Evolutionary conservation across 2,113 vertebrate genomes (phyloP).

Genomic region (Rhagologus leucostigma): DNA sequence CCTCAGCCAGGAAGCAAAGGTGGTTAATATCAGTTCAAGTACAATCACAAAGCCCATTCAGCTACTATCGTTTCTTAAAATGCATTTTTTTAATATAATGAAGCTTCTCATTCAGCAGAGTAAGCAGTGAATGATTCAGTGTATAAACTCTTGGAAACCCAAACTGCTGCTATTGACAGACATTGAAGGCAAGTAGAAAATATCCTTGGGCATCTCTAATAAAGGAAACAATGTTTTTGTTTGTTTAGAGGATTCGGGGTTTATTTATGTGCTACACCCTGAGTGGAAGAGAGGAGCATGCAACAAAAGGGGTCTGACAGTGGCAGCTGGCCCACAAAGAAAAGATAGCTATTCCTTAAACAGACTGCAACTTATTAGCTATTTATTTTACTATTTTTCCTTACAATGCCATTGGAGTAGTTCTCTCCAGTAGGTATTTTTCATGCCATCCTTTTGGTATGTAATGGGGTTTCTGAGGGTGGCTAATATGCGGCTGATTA

Average conservation of each 20-base stretch:
- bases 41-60: background rate
- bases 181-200: background rate
- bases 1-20: background rate
- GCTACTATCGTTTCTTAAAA: background rate
- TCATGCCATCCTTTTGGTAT: background rate
- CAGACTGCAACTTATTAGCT: background rate
- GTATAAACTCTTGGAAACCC: background rate
- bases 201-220: background rate
- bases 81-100: background rate
- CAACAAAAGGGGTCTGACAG: background rate
- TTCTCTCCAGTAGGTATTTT: background rate
- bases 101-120: background rate
- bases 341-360: background rate
- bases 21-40: background rate
- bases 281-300: background rate
- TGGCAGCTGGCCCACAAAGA: background rate
- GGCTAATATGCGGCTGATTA: background rate
- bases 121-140: background rate
- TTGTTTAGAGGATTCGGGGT: background rate
- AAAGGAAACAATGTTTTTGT: background rate
- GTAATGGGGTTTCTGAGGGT: background rate
- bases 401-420: background rate
- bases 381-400: slow-evolving; percentile 5
- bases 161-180: background rate
- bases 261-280: background rate